These are phyloP conservation scores for Danio kyathit DNA, from an alignment of 2,797 vertebrate genomes.

Conservation along the genomic window DNA sequence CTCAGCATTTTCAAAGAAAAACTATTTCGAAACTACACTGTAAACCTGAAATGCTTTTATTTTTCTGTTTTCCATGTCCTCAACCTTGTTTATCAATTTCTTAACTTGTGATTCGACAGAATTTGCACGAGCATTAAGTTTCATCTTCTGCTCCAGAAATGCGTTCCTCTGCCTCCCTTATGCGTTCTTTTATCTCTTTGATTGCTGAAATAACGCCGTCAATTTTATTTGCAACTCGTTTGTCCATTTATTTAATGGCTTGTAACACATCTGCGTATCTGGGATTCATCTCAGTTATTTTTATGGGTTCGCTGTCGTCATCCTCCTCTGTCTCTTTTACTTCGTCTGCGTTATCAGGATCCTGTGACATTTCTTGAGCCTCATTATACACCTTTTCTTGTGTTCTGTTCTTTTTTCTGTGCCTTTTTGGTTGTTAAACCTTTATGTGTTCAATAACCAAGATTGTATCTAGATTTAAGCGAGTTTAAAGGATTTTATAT, in stretches of 20 bases:
- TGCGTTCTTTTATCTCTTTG: not conserved
- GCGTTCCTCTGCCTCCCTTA: not conserved
- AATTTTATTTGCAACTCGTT: not conserved
- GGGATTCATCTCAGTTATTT: not conserved
- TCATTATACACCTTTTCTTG: not conserved
- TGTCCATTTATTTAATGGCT: conserved; percentile 9
- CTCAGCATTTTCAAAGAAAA: too few species aligned
- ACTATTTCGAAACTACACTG: too few species aligned
- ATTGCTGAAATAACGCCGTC: not conserved
- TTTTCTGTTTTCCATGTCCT: too few species aligned
- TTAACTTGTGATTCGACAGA: conserved; percentile 18
- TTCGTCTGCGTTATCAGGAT: not conserved
- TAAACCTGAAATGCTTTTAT: too few species aligned
- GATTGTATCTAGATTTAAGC: not conserved
- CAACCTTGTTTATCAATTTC: conserved; percentile 27
- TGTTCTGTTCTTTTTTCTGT: not conserved
- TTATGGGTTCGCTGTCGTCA: not conserved
- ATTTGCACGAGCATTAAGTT: not conserved
- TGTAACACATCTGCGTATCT: not conserved
- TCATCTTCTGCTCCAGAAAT: not conserved
- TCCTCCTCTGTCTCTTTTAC: not conserved
- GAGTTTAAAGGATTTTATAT: not conserved
- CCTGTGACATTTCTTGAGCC: not conserved
- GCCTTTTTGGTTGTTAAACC: not conserved
- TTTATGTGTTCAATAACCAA: not conserved